These are phyloP conservation scores for Pseudococcus viburni DNA, from an alignment of 2,888 invertebrate genomes.

Conservation along the genomic window DNA sequence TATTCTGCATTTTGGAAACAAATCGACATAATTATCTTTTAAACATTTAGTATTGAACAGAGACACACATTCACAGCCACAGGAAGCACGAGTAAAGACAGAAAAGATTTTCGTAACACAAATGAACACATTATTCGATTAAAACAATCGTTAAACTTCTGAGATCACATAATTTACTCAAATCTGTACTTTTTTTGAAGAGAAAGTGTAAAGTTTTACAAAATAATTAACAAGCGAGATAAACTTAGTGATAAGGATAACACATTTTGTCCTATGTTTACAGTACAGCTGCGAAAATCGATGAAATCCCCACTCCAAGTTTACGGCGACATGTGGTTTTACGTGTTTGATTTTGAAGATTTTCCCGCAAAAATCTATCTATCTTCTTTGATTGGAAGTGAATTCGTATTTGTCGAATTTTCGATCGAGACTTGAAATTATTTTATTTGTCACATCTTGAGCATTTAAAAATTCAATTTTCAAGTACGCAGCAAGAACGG, in stretches of 20 bases:
- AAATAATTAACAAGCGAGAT: neutral
- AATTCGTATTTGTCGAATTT: neutral
- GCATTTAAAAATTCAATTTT: neutral
- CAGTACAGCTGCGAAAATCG: neutral
- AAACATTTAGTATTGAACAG: neutral
- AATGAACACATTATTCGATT: constrained; percentile 9
- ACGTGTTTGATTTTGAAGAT: neutral
- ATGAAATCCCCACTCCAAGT: constrained; percentile 5
- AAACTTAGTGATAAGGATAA: constrained; percentile 13
- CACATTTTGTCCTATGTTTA: neutral
- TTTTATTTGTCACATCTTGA: neutral
- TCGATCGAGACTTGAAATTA: neutral
- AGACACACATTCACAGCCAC: constrained; percentile 27
- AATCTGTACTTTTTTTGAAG: neutral
- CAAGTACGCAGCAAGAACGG: neutral
- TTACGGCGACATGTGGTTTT: constrained; percentile 8
- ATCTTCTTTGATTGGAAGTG: neutral
- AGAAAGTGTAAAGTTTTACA: neutral
- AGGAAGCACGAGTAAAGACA: constrained; percentile 1
- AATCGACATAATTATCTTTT: neutral
- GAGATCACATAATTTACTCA: constrained; percentile 12
- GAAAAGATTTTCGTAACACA: neutral
- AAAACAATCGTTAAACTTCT: neutral
- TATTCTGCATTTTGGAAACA: neutral
- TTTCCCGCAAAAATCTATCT: neutral